Evolutionary conservation across 2,113 vertebrate genomes (phyloP), one percentile per base, ranked within the genome.

Genomic region (Daphoenositta chrysoptera): DNA sequence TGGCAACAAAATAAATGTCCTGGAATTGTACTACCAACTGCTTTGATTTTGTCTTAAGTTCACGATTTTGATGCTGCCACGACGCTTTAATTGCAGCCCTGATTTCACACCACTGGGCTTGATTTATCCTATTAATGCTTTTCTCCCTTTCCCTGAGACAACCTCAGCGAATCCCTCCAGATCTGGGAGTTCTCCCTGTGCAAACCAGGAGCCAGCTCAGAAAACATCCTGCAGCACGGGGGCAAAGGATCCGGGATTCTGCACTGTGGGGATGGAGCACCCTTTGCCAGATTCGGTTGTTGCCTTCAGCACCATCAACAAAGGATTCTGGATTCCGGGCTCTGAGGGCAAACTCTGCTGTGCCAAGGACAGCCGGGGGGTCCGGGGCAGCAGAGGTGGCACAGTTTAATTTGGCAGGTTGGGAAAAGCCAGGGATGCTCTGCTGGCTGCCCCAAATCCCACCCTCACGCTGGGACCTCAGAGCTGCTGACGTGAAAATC

Each of bases 1-100:
- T 87, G 95, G 90, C 96, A 93, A 94, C 92, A 91, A 94, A 97
- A 95, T 63, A 78, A 86, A 96, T 83, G 91, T 82, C 68, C 92
- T 81, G 27, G 72, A 58, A 90, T 91, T 96, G 91, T 94, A 95
- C 96, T 96, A 57, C 93, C 96, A 97, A 94, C 93, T 6, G 24
- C 69, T 80, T 88, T 95, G 95, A 91, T 94, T 92, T n/a, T 84
- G 88, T 27, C 60, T 88, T 86, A 76, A 89, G 79, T 69, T 94
- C 30, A 28, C 78, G 88, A 96, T 94, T 76, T 61, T 91, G 95
- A 82, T 91, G 86, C 50, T 76, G n/a, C n/a, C 39, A 40, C 7
- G 10, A 24, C 27, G 88, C 92, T 96, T 73, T 60, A 54, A 72
- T 58, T 44, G 80, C 73, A 89, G 90, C 87, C 79, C 50, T 81